A percentile compares a stretch with the other conserved stretches of the same genome.
Conservation (phyloP, 2,113 vertebrate genomes). For the Thalassarche chlororhynchos region DNA sequence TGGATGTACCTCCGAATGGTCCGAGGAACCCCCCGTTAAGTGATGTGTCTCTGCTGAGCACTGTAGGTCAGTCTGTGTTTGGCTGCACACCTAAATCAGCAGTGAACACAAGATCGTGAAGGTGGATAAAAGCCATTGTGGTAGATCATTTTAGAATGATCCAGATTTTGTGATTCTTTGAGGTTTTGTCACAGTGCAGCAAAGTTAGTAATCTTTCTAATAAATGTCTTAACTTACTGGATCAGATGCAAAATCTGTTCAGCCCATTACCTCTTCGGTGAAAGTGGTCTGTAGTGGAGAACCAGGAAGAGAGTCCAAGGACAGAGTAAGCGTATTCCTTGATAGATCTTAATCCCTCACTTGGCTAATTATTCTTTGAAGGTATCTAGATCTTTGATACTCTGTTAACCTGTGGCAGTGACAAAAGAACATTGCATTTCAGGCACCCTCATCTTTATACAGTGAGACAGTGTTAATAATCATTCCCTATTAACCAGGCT, state of each 20-base stretch:
- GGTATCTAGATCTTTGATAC: not conserved
- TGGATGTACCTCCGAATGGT: rapidly evolving
- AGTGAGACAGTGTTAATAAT: not conserved
- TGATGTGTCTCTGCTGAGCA: not conserved
- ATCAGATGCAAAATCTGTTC: not conserved
- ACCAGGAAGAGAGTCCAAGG: not conserved
- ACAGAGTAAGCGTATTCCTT: not conserved
- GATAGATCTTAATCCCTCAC: not conserved
- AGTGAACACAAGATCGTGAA: rapidly evolving
- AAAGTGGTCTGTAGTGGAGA: not conserved
- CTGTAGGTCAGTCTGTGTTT: not conserved
- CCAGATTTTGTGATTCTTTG: not conserved
- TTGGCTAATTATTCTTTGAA: not conserved
- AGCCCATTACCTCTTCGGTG: not conserved
- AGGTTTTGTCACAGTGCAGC: not conserved
- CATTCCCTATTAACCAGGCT: not conserved
- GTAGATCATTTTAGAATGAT: not conserved
- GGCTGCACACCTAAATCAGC: not conserved
- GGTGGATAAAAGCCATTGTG: not conserved
- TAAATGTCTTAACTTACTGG: not conserved
- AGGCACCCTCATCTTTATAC: not conserved
- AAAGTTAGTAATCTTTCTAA: not conserved
- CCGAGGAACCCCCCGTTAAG: rapidly evolving
- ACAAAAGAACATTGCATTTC: not conserved
- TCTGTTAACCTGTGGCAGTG: not conserved